Conservation (phyloP, 1,140 invertebrate species). For the Ditylenchus dipsaci region DNA sequence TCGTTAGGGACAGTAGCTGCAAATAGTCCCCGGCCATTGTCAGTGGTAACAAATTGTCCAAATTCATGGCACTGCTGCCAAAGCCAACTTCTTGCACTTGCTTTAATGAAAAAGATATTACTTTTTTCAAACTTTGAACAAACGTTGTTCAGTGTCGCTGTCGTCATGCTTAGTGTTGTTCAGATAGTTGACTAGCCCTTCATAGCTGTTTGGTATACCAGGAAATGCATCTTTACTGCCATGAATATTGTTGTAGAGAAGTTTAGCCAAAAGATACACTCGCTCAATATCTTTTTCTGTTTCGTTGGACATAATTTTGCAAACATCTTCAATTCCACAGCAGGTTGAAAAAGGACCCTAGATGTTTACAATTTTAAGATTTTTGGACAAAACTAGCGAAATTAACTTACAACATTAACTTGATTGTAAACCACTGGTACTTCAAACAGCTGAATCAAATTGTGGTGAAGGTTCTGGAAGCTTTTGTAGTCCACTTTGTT, state of each 20-base stretch:
- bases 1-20: conserved; percentile 72
- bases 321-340: not conserved
- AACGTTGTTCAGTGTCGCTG: not conserved
- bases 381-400: too few species aligned
- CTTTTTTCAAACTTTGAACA: not conserved
- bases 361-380: too few species aligned
- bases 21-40: conserved; percentile 69
- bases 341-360: not conserved
- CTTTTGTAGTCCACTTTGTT: not conserved
- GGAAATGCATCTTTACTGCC: not conserved
- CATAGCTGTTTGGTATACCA: not conserved
- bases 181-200: not conserved
- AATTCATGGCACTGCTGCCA: conserved; percentile 93
- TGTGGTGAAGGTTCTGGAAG: not conserved
- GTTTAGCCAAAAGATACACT: not conserved
- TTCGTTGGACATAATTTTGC: not conserved
- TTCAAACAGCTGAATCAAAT: not conserved
- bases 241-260: conserved; percentile 23
- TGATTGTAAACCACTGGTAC: not conserved
- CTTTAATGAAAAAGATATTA: not conserved
- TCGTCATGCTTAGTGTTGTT: not conserved
- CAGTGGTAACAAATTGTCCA: conserved; percentile 85
- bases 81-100: conserved; percentile 66
- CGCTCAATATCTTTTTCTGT: not conserved
- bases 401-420: not conserved